Evolutionary conservation across 2,888 invertebrate genomes (phyloP), one percentile per base, ranked within the genome.

Genomic region (Tetrapedia diversipes): DNA sequence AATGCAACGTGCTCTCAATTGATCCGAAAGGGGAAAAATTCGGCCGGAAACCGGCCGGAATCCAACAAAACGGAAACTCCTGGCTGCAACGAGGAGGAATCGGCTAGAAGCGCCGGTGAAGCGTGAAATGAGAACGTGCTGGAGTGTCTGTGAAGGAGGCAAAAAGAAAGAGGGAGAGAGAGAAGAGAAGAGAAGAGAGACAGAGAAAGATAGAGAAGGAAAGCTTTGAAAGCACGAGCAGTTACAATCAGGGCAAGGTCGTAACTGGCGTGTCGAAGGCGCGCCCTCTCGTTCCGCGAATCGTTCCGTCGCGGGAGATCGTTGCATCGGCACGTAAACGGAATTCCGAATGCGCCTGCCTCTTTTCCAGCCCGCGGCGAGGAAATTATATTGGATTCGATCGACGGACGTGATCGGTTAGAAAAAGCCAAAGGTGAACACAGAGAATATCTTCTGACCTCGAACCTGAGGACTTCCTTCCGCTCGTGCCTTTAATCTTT

Each of bases 171-270:
- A n/a, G n/a, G n/a, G n/a, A n/a, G n/a, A n/a, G n/a, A n/a, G n/a
- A n/a, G n/a, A n/a, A n/a, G n/a, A n/a, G n/a, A n/a, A n/a, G n/a
- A n/a, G n/a, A n/a, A n/a, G n/a, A n/a, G n/a, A n/a, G n/a, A n/a
- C n/a, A n/a, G n/a, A n/a, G n/a, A n/a, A n/a, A n/a, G n/a, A n/a
- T n/a, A n/a, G n/a, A n/a, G 27, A 14, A 66, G 16, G 47, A 65
- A 64, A 69, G 81, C 70, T 77, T 77, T 53, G 73, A 82, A 79
- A 82, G 81, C 80, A 67, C 73, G 61, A 72, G 74, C 81, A 67
- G 70, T 34, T 73, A 82, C 73, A 82, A 82, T 82, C 80, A 66
- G 82, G 82, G 81, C 82, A 82, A 82, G 82, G 82, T 82, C 82
- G 83, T 81, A 82, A 79, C 76, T 79, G 79, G 75, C 81, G 65